Percentiles rank a stretch among this genome's conserved stretches.
phyloP scores from a whole-genome alignment of 2,797 vertebrate genomes.

The Setipinna tenuifilis region DNA sequence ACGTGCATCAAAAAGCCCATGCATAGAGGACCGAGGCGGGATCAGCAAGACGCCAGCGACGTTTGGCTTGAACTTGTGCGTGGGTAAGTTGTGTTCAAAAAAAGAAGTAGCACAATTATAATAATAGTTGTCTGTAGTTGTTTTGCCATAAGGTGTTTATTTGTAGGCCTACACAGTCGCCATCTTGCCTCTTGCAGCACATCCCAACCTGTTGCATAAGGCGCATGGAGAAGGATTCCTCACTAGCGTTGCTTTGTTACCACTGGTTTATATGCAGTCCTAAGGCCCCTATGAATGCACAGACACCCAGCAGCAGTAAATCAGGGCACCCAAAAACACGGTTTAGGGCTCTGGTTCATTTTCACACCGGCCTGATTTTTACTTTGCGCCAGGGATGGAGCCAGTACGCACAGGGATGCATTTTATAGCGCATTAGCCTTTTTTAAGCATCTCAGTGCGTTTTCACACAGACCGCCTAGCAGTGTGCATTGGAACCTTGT shows the following conservation, averaged over 20 bases:
- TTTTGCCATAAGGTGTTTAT: background rate
- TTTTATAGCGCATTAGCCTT: constrained; percentile 67
- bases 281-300: constrained; percentile 61
- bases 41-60: constrained; percentile 20
- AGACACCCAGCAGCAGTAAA: constrained; percentile 52
- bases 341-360: background rate
- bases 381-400: constrained; percentile 43
- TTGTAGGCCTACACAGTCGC: background rate
- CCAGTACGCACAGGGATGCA: constrained; percentile 53
- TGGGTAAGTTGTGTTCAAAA: constrained; percentile 14
- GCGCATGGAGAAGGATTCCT: background rate
- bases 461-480: constrained; percentile 35
- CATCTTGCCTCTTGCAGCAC: background rate
- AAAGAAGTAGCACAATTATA: background rate
- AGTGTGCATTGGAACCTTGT: background rate
- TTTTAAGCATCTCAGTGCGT: constrained; percentile 52
- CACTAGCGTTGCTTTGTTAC: constrained; percentile 44
- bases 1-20: constrained; percentile 57
- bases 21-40: constrained; percentile 27
- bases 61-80: background rate
- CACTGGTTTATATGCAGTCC: constrained; percentile 56
- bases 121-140: background rate
- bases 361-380: constrained; percentile 26
- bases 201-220: constrained; percentile 28
- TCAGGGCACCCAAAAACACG: constrained; percentile 36